A percentile compares a stretch with the other conserved stretches of the same genome.
Conservation (phyloP, 2,888 invertebrate species). For the Lumbricus terrestris region DNA sequence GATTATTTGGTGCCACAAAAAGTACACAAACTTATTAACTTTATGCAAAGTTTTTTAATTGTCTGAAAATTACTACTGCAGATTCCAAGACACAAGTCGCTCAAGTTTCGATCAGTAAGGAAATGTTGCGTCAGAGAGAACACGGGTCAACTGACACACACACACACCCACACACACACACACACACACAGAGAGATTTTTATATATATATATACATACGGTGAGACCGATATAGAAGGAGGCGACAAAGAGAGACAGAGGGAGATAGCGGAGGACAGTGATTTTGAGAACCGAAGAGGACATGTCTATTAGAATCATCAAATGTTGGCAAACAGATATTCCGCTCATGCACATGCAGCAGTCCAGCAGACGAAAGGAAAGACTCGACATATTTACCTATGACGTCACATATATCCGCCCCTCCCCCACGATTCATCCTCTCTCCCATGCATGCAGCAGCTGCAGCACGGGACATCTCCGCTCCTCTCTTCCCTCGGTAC, state of each 20-base stretch:
- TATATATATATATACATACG: too few relatives aligned
- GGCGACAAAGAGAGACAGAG: neutral
- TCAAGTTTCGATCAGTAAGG: too few relatives aligned
- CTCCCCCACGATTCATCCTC: neutral
- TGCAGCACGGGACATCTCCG: neutral
- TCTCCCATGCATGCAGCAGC: too few relatives aligned
- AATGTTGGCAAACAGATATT: conserved; percentile 3
- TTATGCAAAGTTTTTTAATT: too few relatives aligned
- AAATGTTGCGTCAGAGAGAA: too few relatives aligned
- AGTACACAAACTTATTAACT: too few relatives aligned
- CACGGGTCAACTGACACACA: neutral
- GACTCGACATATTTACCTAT: neutral
- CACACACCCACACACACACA: too few relatives aligned
- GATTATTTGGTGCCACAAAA: too few relatives aligned
- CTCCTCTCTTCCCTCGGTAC: neutral
- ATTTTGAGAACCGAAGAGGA: neutral
- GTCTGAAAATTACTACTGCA: too few relatives aligned
- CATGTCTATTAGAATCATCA: neutral
- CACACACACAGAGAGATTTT: too few relatives aligned
- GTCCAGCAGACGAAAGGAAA: neutral
- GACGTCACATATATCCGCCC: conserved; percentile 3
- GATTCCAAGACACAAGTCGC: too few relatives aligned
- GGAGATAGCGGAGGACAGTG: neutral
- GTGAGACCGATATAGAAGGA: neutral
- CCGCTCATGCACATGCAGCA: too few relatives aligned